A percentile compares a stretch with the other conserved stretches of the same genome.
Conservation (phyloP, 2,888 invertebrate genomes). For the Parnassius apollo region DNA sequence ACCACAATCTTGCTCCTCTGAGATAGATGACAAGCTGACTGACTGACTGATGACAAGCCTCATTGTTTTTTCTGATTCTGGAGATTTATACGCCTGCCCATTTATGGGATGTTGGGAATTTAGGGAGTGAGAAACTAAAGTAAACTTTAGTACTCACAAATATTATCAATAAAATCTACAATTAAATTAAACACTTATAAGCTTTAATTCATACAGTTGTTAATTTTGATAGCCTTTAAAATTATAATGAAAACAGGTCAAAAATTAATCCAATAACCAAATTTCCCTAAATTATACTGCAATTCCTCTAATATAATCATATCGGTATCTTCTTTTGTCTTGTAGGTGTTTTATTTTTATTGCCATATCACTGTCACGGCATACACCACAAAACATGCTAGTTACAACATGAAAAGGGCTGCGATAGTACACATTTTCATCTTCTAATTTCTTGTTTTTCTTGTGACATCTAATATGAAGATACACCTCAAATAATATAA, state of each 20-base stretch:
- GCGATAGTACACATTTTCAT: slow-evolving; percentile 82
- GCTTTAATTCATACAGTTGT: too few relatives aligned
- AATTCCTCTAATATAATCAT: slow-evolving; percentile 64
- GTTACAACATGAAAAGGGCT: slow-evolving; percentile 86
- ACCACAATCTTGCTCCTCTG: too few relatives aligned
- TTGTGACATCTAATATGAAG: slow-evolving; percentile 86
- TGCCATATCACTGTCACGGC: slow-evolving; percentile 82
- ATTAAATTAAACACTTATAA: too few relatives aligned
- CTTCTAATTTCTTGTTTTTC: slow-evolving; percentile 82
- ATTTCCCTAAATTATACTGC: slow-evolving; percentile 35
- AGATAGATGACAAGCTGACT: too few relatives aligned
- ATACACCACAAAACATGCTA: slow-evolving; percentile 85
- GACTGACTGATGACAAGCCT: too few relatives aligned
- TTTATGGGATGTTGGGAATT: too few relatives aligned
- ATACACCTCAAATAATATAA: slow-evolving; percentile 81
- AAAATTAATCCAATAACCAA: background rate
- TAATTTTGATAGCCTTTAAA: background rate
- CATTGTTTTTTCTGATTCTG: too few relatives aligned
- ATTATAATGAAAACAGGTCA: background rate
- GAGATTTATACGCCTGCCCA: too few relatives aligned
- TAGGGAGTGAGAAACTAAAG: too few relatives aligned
- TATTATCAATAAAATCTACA: too few relatives aligned
- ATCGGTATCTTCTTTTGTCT: slow-evolving; percentile 76
- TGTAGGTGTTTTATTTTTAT: slow-evolving; percentile 84
- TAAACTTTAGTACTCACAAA: too few relatives aligned